Conservation (phyloP, 2,113 vertebrate genomes). For the Cebidichthys violaceus region DNA sequence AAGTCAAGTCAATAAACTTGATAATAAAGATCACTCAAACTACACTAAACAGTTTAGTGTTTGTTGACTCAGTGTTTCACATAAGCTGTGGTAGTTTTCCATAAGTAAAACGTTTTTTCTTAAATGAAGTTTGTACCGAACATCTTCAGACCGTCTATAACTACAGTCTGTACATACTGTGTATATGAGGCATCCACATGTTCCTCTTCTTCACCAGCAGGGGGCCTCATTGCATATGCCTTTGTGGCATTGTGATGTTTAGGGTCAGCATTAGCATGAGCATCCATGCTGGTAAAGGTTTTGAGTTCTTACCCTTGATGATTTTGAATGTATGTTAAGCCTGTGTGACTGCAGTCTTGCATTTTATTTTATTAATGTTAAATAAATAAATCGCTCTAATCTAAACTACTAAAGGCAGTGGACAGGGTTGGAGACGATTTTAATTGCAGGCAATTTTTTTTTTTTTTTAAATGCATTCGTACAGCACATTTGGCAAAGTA, state of each 20-base stretch:
- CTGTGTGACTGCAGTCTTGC: not conserved
- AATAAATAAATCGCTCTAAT: not conserved
- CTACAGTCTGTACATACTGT: too few species aligned
- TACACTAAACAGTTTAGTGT: not conserved
- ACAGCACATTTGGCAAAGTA: not conserved
- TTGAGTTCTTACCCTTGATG: not conserved
- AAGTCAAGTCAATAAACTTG: not conserved
- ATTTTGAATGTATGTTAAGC: not conserved
- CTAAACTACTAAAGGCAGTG: not conserved
- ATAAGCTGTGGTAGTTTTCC: not conserved
- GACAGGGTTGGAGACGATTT: not conserved
- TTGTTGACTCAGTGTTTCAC: not conserved
- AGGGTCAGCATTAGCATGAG: not conserved
- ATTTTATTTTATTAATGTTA: not conserved
- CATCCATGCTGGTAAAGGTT: not conserved
- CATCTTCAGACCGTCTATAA: not conserved
- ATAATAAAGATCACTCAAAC: not conserved
- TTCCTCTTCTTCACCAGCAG: conserved; percentile 49
- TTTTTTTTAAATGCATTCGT: too few species aligned
- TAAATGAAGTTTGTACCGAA: not conserved
- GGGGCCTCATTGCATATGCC: conserved; percentile 17
- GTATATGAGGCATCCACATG: not conserved
- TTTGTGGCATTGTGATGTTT: not conserved
- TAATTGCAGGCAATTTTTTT: not conserved
- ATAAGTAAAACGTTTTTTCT: not conserved